Evolutionary conservation across 2,113 vertebrate genomes (phyloP).

Genomic region (Crotalus viridis): DNA sequence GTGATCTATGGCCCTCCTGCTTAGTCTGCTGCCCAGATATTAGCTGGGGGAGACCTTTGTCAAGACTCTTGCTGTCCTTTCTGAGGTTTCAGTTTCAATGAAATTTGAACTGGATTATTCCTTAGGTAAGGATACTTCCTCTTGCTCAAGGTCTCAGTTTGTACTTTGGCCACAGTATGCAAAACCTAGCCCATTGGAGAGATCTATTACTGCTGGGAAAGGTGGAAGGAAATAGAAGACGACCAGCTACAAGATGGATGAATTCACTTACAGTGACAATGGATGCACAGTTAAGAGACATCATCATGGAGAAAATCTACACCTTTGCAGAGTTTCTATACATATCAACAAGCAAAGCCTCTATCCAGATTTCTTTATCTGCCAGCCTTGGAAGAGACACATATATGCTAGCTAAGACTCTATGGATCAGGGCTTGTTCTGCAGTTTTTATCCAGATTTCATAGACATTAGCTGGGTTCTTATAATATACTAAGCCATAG

Average conservation of each 20-base stretch:
- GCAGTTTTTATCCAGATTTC: not conserved
- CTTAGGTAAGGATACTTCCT: not conserved
- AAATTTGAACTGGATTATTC: not conserved
- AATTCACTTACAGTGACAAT: not conserved
- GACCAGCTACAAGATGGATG: not conserved
- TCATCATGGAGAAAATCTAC: not conserved
- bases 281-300: not conserved
- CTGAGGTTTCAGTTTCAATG: not conserved
- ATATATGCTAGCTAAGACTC: not conserved
- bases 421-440: not conserved
- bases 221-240: not conserved
- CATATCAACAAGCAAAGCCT: not conserved
- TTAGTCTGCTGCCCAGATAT: not conserved
- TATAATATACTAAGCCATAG: not conserved
- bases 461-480: not conserved
- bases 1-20: not conserved
- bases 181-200: not conserved
- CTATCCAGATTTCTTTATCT: not conserved
- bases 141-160: not conserved
- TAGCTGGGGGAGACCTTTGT: not conserved
- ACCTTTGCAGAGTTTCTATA: not conserved
- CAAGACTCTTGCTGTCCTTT: not conserved
- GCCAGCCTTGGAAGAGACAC: not conserved
- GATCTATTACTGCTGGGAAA: not conserved
- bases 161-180: not conserved